Conservation (phyloP, 2,113 vertebrate genomes). For the Cynoglossus semilaevis region DNA sequence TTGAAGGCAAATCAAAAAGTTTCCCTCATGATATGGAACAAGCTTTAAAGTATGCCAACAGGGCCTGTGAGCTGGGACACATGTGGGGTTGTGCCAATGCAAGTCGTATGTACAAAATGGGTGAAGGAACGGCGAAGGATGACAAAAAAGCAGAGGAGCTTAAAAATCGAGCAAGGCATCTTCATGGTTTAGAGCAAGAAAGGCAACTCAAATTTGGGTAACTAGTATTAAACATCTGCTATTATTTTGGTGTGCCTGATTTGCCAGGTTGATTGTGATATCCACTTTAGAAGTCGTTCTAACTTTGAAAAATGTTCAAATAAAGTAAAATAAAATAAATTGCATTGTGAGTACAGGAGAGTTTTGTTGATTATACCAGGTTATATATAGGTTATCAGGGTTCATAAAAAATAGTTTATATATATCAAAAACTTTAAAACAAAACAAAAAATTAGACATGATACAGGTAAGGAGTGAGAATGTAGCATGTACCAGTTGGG, state of each 20-base stretch:
- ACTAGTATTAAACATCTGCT: slow-evolving; percentile 18
- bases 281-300: no score
- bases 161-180: slow-evolving; percentile 83
- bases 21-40: slow-evolving; percentile 82
- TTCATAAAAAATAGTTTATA: no score
- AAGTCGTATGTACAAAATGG: slow-evolving; percentile 93
- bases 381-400: no score
- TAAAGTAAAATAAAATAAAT: no score
- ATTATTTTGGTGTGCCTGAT: slow-evolving; percentile 7
- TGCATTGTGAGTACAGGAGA: no score
- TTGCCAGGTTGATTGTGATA: slow-evolving; percentile 2
- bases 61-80: slow-evolving; percentile 90
- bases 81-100: slow-evolving; percentile 93
- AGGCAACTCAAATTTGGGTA: slow-evolving; percentile 60
- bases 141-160: slow-evolving; percentile 86
- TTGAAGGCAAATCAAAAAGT: slow-evolving; percentile 79
- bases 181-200: slow-evolving; percentile 81
- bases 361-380: no score
- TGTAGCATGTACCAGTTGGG: no score
- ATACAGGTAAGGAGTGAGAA: no score
- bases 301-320: no score
- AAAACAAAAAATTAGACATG: no score
- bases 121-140: slow-evolving; percentile 84
- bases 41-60: slow-evolving; percentile 84
- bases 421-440: no score